Evolutionary conservation across 2,888 invertebrate genomes (phyloP).

Genomic region (Lasioglossum pauxillum): DNA sequence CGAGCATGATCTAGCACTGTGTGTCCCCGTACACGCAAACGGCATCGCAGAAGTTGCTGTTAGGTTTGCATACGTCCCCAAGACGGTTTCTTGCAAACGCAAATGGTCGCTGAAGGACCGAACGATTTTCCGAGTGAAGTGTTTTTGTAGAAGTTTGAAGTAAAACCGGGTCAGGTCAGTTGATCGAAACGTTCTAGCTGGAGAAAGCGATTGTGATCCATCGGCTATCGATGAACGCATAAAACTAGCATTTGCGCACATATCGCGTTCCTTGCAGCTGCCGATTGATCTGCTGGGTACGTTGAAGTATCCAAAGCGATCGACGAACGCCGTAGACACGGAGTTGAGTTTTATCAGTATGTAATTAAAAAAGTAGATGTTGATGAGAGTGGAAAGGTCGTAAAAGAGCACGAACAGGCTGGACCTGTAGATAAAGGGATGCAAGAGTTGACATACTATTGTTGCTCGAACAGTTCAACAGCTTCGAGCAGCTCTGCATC

Average conservation of each 20-base stretch:
- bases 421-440: neutral
- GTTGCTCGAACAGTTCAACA: conserved; percentile 86
- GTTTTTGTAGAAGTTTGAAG: conserved; percentile 15
- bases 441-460: conserved; percentile 41
- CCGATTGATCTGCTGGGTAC: conserved; percentile 14
- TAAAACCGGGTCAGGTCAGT: conserved; percentile 18
- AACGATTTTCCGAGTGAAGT: conserved; percentile 15
- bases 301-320: neutral
- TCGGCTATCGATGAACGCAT: neutral
- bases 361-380: neutral
- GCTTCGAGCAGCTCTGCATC: conserved; percentile 97
- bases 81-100: conserved; percentile 16
- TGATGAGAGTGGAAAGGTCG: neutral
- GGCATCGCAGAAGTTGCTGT: conserved; percentile 43
- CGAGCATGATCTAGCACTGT: conserved; percentile 19
- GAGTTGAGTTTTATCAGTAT: neutral
- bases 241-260: too few relatives aligned
- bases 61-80: conserved; percentile 18
- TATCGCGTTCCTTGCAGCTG: neutral
- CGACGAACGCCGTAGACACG: neutral
- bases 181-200: neutral
- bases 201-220: neutral
- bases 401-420: conserved; percentile 16
- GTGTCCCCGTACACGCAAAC: conserved; percentile 29
- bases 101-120: conserved; percentile 23